phyloP scores from a whole-genome alignment of 2,797 vertebrate genomes.

The Onychomys leucogaster region DNA sequence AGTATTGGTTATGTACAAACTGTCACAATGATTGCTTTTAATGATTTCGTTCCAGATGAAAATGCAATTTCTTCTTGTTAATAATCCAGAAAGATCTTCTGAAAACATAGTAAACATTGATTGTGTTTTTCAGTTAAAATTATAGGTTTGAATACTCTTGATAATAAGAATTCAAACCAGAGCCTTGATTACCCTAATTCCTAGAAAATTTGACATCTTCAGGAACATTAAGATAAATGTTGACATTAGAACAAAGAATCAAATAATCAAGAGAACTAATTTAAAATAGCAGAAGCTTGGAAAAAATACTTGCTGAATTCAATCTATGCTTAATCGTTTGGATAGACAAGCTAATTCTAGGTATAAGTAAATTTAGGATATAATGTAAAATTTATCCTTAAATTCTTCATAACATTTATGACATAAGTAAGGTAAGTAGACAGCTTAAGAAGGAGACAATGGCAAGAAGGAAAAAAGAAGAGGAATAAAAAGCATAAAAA shows the following conservation, averaged over 20 bases:
- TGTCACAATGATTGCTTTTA: neutral
- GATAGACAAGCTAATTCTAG: neutral
- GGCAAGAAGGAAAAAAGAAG: fast-evolving
- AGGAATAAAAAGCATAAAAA: fast-evolving
- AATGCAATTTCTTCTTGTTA: neutral
- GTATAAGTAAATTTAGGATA: neutral
- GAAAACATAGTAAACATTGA: neutral
- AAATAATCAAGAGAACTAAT: constrained; percentile 26
- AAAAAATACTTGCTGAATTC: neutral
- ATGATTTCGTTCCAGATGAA: neutral
- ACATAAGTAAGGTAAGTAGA: neutral
- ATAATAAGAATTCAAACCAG: constrained; percentile 1
- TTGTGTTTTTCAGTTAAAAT: constrained; percentile 29
- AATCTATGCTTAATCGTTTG: neutral
- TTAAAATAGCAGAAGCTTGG: neutral
- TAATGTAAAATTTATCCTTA: neutral
- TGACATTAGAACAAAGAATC: neutral
- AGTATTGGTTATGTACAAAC: neutral
- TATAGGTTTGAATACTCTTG: neutral
- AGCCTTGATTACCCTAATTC: constrained; percentile 5
- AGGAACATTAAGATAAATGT: constrained; percentile 51
- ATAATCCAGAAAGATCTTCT: neutral
- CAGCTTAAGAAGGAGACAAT: neutral
- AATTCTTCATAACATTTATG: neutral
- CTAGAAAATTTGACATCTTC: constrained; percentile 11